A percentile compares a stretch with the other conserved stretches of the same genome.
phyloP scores from a whole-genome alignment of 2,888 invertebrate genomes.

The Noctua comes region DNA sequence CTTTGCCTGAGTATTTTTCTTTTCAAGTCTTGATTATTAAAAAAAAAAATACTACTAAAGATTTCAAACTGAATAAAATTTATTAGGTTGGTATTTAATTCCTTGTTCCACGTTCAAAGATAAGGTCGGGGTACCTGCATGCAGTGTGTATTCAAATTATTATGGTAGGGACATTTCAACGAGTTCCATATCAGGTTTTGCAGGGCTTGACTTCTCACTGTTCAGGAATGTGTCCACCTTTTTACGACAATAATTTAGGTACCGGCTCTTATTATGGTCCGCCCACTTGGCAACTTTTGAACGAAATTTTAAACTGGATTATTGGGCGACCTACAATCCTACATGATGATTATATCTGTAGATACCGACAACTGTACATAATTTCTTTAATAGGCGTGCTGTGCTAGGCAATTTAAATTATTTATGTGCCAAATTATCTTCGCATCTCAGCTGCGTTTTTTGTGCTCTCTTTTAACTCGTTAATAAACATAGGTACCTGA shows the following conservation, averaged over 20 bases:
- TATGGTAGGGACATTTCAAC: conserved; percentile 28
- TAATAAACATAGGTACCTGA: not conserved
- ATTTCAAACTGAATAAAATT: not conserved
- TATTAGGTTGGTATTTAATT: not conserved
- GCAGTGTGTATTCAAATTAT: conserved; percentile 33
- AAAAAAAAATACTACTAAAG: not conserved
- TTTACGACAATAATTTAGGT: conserved; percentile 17
- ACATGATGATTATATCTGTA: not conserved
- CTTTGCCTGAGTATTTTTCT: not conserved
- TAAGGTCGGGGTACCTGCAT: conserved; percentile 16
- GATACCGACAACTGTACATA: not conserved
- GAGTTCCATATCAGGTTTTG: conserved; percentile 49
- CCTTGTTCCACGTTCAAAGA: conserved; percentile 4
- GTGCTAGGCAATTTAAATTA: not conserved
- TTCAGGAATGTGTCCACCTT: conserved; percentile 37
- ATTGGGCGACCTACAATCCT: not conserved
- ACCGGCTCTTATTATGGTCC: not conserved
- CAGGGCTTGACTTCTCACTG: conserved; percentile 20
- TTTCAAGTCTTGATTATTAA: not conserved
- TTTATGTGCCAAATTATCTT: not conserved
- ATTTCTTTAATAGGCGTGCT: not conserved
- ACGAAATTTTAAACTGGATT: conserved; percentile 14
- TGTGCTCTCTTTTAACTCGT: not conserved
- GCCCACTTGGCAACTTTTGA: not conserved
- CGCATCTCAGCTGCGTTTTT: not conserved